A percentile compares a stretch with the other conserved stretches of the same genome.
Conservation (phyloP, 2,797 vertebrate species). For the Pempheris klunzingeri region DNA sequence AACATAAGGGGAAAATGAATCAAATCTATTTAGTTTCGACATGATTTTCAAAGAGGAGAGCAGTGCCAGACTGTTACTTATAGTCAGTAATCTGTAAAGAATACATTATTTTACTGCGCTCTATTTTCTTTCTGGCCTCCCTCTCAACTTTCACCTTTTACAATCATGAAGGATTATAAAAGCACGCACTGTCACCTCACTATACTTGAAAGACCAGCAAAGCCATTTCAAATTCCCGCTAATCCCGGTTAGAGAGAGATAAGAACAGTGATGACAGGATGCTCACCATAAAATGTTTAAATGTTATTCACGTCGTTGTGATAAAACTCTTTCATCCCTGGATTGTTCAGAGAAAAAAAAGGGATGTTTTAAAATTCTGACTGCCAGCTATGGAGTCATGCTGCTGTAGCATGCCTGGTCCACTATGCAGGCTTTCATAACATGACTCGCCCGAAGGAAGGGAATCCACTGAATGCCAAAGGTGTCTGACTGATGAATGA, state of each 20-base stretch:
- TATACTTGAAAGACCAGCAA: constrained; percentile 12
- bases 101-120: not conserved
- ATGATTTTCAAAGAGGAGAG: no score
- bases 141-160: constrained; percentile 45
- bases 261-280: not conserved
- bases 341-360: constrained; percentile 10
- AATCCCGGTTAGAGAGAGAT: no score
- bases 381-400: constrained; percentile 29
- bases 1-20: not conserved
- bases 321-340: not conserved
- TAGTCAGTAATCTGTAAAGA: constrained; percentile 27
- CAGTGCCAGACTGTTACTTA: no score
- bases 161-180: constrained; percentile 50
- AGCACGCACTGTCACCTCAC: not conserved
- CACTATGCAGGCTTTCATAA: constrained; percentile 52
- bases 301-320: no score
- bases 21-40: not conserved
- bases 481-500: constrained; percentile 58
- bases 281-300: constrained; percentile 4
- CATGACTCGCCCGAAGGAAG: constrained; percentile 42
- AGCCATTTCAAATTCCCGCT: constrained; percentile 3
- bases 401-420: constrained; percentile 40
- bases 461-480: constrained; percentile 51
- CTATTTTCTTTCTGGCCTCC: not conserved
- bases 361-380: constrained; percentile 20